Evolutionary conservation across 1,140 invertebrate genomes (phyloP), one percentile per base, ranked within the genome.

Genomic region (Macrostomum lignano): DNA sequence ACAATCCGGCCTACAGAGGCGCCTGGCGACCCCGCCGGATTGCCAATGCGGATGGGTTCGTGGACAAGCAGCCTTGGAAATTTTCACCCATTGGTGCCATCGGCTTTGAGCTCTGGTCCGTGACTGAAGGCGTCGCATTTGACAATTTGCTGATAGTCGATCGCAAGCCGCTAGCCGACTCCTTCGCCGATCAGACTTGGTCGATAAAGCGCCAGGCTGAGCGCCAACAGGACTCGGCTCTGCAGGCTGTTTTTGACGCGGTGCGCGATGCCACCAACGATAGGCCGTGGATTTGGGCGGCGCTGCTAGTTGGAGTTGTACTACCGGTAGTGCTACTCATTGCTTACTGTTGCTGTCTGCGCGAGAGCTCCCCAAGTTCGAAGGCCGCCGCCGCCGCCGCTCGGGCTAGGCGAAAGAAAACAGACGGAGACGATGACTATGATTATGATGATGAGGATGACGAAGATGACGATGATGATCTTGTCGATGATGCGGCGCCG

Each of bases 101-200:
- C 40, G 86, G 84, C 21, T 70, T 96, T 49, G 88, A 96, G 55
- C 56, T 96, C 22, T 96, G 88, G 88, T 84, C 84, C 1, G 93
- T 96, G 76, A 82, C 77, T 0, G 70, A 76, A 41, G 67, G 72
- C 43, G 77, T 96, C 44, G 36, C 59, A n/a, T 62, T 62, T 60
- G 88, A 98, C 56, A 96, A 96, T 56, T 65, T 96, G 21, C 62
- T 96, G 22, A 67, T 96, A 36, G 76, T 81, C 1, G 76, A 91
- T 52, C 70, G 76, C 44, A 57, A 68, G 36, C 58, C 57, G n/a
- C 64, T 74, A 1, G 76, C 79, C 2, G 62, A 70, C 21, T 60
- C 71, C 29, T 88, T 74, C 68, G 71, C 81, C 7, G 58, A 62
- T 32, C 67, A 73, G 38, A 82, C 77, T 1, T 94, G 74, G 60